phyloP scores from a whole-genome alignment of 2,113 vertebrate genomes.

The Urocitellus parryii region DNA sequence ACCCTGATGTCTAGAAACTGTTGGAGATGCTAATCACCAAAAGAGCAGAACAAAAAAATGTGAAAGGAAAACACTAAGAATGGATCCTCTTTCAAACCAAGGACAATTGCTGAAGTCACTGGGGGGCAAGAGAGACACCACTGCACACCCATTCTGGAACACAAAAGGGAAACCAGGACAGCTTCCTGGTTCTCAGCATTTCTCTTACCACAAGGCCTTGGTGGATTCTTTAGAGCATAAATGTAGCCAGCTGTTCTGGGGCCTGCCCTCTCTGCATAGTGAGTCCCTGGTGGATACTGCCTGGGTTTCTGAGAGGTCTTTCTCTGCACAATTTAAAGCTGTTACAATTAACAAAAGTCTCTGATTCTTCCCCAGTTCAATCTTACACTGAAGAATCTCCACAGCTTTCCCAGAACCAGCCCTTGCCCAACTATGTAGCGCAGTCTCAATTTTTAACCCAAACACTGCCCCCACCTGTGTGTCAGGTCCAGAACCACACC shows the following conservation, averaged over 20 bases:
- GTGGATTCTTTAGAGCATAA: not conserved
- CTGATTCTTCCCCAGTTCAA: not conserved
- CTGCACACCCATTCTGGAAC: not conserved
- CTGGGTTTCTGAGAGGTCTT: not conserved
- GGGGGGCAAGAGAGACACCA: no score
- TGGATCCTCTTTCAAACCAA: not conserved
- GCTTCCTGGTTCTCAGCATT: not conserved
- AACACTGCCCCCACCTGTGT: fast-evolving
- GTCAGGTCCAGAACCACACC: not conserved
- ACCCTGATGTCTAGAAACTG: not conserved
- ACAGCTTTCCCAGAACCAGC: not conserved
- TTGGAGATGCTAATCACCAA: not conserved
- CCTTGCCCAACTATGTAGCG: no score
- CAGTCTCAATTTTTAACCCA: not conserved
- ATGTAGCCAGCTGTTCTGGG: not conserved
- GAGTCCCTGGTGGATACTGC: not conserved
- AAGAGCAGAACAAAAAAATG: not conserved
- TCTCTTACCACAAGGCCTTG: fast-evolving
- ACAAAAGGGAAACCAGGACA: not conserved
- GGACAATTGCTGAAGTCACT: not conserved
- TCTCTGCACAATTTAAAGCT: no score
- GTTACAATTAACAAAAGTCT: not conserved
- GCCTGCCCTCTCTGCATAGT: not conserved
- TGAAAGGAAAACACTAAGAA: no score
- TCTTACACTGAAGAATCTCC: not conserved